These are phyloP conservation scores for Uromys caudimaculatus DNA, from an alignment of 2,797 vertebrate genomes.

Conservation along the genomic window DNA sequence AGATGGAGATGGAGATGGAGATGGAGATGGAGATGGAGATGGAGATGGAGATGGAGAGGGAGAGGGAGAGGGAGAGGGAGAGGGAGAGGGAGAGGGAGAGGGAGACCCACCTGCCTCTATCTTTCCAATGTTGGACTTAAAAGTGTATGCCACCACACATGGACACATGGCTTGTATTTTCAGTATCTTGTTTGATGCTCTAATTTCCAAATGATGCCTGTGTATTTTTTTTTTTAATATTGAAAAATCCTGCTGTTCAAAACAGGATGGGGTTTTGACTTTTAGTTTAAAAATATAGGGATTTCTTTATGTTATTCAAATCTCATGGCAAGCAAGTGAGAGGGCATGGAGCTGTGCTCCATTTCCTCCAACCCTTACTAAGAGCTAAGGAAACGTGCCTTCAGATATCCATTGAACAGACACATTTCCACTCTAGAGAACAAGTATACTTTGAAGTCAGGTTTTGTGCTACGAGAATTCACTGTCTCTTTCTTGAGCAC, in stretches of 20 bases:
- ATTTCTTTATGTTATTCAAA: conserved; percentile 23
- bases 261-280: neutral
- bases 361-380: neutral
- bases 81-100: neutral
- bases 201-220: conserved; percentile 5
- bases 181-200: neutral
- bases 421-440: neutral
- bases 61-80: neutral
- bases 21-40: no score
- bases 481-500: neutral
- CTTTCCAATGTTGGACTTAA: neutral
- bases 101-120: neutral
- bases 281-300: neutral
- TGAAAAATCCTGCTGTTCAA: neutral
- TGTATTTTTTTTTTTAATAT: neutral
- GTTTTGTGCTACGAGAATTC: neutral
- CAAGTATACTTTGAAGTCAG: neutral
- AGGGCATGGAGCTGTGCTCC: neutral
- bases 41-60: neutral
- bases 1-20: no score
- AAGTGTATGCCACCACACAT: neutral
- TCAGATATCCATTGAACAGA: neutral
- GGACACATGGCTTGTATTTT: neutral
- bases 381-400: neutral
- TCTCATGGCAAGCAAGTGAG: neutral